These are phyloP conservation scores for Prietella phreatophila DNA, from an alignment of 2,113 vertebrate species.

Conservation along the genomic window DNA sequence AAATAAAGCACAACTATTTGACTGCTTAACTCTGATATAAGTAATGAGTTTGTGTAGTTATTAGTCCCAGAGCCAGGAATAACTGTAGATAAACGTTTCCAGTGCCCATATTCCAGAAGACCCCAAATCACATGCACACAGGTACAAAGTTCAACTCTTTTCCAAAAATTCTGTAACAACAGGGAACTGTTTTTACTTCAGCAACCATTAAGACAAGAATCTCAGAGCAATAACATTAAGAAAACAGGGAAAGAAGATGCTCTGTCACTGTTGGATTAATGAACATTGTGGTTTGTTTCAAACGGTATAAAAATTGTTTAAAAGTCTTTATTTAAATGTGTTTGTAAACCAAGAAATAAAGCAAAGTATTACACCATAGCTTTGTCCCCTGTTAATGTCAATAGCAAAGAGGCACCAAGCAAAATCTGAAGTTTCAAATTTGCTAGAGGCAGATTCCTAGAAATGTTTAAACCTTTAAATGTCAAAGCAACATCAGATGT, in stretches of 20 bases:
- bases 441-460: conserved; percentile 16
- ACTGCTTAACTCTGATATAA: neutral
- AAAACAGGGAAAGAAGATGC: neutral
- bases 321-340: neutral
- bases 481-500: conserved; percentile 29
- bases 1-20: neutral
- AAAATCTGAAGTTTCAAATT: neutral
- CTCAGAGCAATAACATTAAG: neutral
- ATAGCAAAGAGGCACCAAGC: conserved; percentile 21
- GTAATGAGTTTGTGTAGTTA: neutral
- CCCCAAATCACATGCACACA: neutral
- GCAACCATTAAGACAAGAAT: neutral
- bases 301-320: too few species aligned
- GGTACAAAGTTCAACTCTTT: neutral
- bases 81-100: neutral
- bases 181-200: neutral
- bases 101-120: neutral
- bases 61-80: neutral
- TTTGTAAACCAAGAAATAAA: neutral
- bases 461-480: conserved; percentile 44
- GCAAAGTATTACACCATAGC: neutral
- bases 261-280: neutral
- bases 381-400: conserved; percentile 1
- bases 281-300: neutral
- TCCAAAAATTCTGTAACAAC: neutral